Base-by-base conservation (phyloP, 2,888 invertebrate genomes). In the Cremastinae sp. region DNA sequence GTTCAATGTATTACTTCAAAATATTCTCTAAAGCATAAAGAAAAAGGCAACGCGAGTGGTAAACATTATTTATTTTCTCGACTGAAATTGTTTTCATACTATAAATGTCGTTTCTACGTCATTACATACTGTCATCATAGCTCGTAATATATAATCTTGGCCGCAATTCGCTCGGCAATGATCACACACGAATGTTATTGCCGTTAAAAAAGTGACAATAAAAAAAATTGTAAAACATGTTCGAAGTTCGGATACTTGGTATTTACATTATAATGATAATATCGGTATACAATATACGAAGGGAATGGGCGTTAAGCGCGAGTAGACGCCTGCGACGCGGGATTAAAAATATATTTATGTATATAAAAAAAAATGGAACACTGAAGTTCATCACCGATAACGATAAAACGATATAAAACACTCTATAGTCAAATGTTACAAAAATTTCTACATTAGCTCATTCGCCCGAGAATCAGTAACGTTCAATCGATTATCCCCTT, bases 211-310 rank as follows among this genome's bases (percentile, higher is more conserved):
- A 20, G 39, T 70, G 53, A 59, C 61, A 28, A 51, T 64, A 72
- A 35, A 65, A 72, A 68, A 68, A 58, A 58, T 49, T 12, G 49
- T 41, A 39, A 64, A 41, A 41, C 39, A 66, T 41, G 65, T 41
- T 51, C 61, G 65, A 71, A 55, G 66, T 53, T 55, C 53, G 55
- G 28, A 71, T 71, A 47, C 20, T 56, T 45, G 43, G 53, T 70
- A 75, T 75, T 71, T 75, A 75, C 75, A 75, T 55, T 75, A 53
- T 53, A 61, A 61, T 51, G 45, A 71, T 56, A 58, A 64, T 64
- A 41, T 12, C 22, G n/a, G 18, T 49, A 20, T 51, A 51, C 18
- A 18, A 22, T 22, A 53, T 51, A 64, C 51, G 64, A 39, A 10
- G 51, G 51, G 64, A 64, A 53, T 49, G 51, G 49, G 51, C 41